phyloP scores from a whole-genome alignment of 2,113 vertebrate species.

The Scopus umbretta region DNA sequence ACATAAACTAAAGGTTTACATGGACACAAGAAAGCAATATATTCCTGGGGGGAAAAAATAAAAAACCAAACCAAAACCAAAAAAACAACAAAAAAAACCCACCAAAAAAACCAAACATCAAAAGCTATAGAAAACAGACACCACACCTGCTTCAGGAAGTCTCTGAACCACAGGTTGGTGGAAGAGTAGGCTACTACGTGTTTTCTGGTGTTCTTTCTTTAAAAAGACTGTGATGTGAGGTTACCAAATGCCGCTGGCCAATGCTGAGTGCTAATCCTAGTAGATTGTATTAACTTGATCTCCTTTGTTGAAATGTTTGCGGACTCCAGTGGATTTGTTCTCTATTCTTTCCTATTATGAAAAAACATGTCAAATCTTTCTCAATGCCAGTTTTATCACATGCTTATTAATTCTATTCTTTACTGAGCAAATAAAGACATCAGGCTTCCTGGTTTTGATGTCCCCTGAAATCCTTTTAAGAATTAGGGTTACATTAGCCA shows the following conservation, averaged over 20 bases:
- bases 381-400: neutral
- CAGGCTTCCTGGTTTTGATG: neutral
- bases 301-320: neutral
- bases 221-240: neutral
- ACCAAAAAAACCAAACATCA: too few species aligned
- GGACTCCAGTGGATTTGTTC: neutral
- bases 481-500: neutral
- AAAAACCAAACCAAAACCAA: too few species aligned
- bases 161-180: neutral
- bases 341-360: neutral
- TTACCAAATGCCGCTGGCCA: neutral
- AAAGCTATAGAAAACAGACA: neutral
- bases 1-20: neutral
- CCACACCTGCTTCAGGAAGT: neutral
- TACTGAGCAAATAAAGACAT: neutral
- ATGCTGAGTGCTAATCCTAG: neutral
- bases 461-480: neutral
- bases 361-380: neutral
- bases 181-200: rapidly evolving
- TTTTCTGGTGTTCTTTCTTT: neutral
- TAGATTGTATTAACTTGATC: neutral
- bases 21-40: neutral
- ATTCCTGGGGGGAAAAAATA: neutral
- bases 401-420: neutral
- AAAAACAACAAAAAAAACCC: too few species aligned